Base-by-base conservation (phyloP, 2,797 vertebrate species). In the Sebastes matsubarae region DNA sequence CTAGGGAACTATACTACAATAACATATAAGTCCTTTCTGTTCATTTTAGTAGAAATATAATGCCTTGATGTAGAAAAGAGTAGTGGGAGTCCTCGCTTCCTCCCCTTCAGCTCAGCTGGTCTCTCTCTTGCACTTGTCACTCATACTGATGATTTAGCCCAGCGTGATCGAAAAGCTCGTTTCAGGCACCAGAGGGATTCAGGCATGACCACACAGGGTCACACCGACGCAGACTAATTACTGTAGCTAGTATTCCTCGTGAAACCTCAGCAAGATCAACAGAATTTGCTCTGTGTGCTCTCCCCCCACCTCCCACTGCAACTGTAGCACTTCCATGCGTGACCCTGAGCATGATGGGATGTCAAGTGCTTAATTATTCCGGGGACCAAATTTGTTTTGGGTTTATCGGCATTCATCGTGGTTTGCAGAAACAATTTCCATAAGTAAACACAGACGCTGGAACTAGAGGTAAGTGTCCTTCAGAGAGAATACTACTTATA, bases 1-100 rank as follows among this genome's bases (percentile, higher is more conserved):
- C 46, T 50, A 50, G 46, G 66, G 46, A 64, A 58, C 20, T 6
- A 30, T n/a, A 9, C 3, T 24, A 18, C 25, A 32, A 22, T 11
- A 59, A n/a, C 29, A 25, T n/a, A 59, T 25, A 50, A 52, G 12
- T 27, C 1, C 6, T 52, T 22, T 75, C 20, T 65, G 6, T 32
- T 12, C 8, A 50, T 46, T 1, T 25, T 11, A 6, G 30, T 4
- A 10, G 8, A 42, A 71, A 69, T 67, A 3, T 29, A 16, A 66
- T 30, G 0, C 59, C 2, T 65, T 50, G 8, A n/a, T 46, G 52
- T 11, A 54, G 38, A 69, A 64, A 52, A 46, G 34, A 67, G 52
- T 32, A 52, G 54, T 64, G 52, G 24, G 38, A 75, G 60, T 82
- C 36, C 70, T 78, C 6, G 10, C 69, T 70, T 69, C 75, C 78